Base-by-base conservation (phyloP, 2,797 vertebrate genomes). In the Rhinella marina region DNA sequence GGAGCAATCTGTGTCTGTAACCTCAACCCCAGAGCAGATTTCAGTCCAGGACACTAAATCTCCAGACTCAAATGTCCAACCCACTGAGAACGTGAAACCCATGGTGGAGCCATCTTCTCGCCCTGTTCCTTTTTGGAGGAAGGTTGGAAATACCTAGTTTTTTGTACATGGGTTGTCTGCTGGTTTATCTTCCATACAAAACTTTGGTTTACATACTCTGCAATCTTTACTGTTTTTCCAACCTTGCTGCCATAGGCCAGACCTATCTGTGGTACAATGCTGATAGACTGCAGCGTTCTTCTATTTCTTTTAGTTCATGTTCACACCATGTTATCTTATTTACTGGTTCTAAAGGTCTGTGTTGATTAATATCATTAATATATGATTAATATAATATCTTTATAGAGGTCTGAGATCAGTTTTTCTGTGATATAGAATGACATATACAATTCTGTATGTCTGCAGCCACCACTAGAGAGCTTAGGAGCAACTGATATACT, bases 101-200 rank as follows among this genome's bases (percentile, higher is more conserved):
- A 94, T 10, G 8, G 61, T 62, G 0, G 90, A 91, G 0, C 91
- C 94, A 11, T 72, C 93, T 4, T 91, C 94, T 0, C 91, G 95
- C 62, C 92, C 94, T 90, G 94, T 85, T 25, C 92, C 94, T 76
- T 96, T 96, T 25, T 93, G 95, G 94, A 95, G 95, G 90, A 96
- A 95, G 94, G 95, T 96, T 90, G 1, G 91, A 61, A 25, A 52
- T 54, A 12, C 50, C 27, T 52, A 10, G 1, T 52, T 10, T 50
- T 50, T 50, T 73, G 19, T 23, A 3, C 19, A 7, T 73, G 32
- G 72, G 41, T 73, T 73, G 19, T 1, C 4, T 73, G 19, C 72
- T 19, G 68, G 16, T 41, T 72, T 2, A 73, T 50, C 2, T 73
- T 48, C 72, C 29, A 19, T 17, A 19, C 70, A 73, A 48, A 48